Conservation (phyloP, 2,797 vertebrate species). For the Pempheris klunzingeri region DNA sequence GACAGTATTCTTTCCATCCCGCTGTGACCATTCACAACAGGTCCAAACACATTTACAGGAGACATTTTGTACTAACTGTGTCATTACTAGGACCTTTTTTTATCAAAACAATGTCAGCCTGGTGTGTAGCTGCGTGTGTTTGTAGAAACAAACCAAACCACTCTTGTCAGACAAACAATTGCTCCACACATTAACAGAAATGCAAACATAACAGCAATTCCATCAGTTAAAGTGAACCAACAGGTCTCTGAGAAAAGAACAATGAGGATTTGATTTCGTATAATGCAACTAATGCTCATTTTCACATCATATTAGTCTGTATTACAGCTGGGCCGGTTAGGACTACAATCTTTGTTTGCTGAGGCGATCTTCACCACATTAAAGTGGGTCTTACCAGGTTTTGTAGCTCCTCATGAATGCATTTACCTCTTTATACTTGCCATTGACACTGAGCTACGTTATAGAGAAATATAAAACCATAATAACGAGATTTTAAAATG, state of each 20-base stretch:
- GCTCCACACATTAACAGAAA: neutral
- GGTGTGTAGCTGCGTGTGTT: too few relatives aligned
- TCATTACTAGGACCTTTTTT: neutral
- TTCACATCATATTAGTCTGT: neutral
- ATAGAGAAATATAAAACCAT: too few relatives aligned
- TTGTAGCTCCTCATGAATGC: neutral
- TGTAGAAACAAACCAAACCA: too few relatives aligned
- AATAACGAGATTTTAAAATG: too few relatives aligned
- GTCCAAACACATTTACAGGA: neutral
- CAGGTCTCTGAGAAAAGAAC: neutral
- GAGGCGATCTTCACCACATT: neutral
- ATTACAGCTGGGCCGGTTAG: neutral
- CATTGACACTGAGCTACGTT: too few relatives aligned
- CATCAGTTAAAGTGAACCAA: neutral
- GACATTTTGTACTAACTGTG: neutral
- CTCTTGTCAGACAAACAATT: too few relatives aligned
- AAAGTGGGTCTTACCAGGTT: neutral
- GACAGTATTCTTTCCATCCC: too few relatives aligned
- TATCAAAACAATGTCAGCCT: neutral
- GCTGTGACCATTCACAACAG: neutral
- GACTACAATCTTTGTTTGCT: neutral
- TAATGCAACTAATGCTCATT: neutral
- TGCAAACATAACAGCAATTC: constrained; percentile 6
- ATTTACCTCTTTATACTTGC: neutral
- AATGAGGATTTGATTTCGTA: neutral